A percentile compares a stretch with the other conserved stretches of the same genome.
Evolutionary conservation across 2,113 vertebrate genomes (phyloP).

Genomic region (Cichladusa arquata): DNA sequence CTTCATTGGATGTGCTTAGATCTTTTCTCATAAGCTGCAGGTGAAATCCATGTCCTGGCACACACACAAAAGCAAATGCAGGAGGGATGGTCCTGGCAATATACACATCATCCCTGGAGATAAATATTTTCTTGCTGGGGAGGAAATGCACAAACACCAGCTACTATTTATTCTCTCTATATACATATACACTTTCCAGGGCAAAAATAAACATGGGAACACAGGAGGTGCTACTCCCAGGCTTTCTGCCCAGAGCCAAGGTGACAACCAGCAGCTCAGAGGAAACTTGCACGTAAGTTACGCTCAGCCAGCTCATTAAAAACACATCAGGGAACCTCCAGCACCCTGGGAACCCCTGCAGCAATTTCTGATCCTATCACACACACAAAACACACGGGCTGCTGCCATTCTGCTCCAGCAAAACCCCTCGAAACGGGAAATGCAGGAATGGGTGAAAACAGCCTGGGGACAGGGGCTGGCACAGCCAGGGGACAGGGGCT

Average conservation of each 20-base stretch:
- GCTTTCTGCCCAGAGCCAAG: background rate
- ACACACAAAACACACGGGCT: rapidly evolving
- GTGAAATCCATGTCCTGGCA: slow-evolving; percentile 2
- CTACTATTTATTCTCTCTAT: background rate
- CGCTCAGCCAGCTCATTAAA: background rate
- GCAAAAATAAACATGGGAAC: background rate
- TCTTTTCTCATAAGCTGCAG: background rate
- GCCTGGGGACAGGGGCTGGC: background rate
- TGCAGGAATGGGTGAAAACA: background rate
- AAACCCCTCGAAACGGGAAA: background rate
- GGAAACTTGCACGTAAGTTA: background rate
- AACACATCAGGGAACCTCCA: background rate
- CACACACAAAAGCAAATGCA: background rate
- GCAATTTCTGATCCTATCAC: background rate
- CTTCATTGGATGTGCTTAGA: background rate
- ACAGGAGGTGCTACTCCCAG: background rate
- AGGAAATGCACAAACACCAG: background rate
- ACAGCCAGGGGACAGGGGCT: too few species aligned
- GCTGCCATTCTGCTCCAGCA: rapidly evolving
- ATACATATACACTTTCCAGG: background rate
- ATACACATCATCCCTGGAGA: background rate
- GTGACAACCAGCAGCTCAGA: background rate
- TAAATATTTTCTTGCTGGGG: background rate
- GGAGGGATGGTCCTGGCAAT: background rate
- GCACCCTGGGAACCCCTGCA: background rate